Percentiles rank a stretch among this genome's conserved stretches.
These are phyloP conservation scores for Mamestra brassicae DNA, from an alignment of 2,888 invertebrate genomes.

Conservation along the genomic window DNA sequence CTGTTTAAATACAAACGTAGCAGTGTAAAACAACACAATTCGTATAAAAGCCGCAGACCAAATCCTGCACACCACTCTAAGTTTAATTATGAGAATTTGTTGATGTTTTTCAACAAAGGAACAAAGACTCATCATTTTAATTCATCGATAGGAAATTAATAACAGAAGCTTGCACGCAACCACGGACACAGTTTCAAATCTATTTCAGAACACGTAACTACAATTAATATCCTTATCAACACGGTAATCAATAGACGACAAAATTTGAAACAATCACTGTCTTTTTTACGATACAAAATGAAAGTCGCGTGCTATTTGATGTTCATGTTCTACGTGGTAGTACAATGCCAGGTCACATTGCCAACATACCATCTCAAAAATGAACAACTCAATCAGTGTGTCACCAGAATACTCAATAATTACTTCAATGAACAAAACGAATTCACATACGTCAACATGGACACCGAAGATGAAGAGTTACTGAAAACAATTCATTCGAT, in stretches of 20 bases:
- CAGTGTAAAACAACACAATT: neutral
- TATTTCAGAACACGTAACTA: neutral
- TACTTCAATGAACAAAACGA: conserved; percentile 48
- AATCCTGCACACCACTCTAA: neutral
- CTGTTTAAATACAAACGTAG: neutral
- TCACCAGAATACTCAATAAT: conserved; percentile 41
- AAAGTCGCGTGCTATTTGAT: conserved; percentile 35
- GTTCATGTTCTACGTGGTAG: conserved; percentile 27
- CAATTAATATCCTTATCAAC: conserved; percentile 29
- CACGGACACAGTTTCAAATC: too few species aligned
- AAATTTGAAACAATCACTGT: conserved; percentile 20
- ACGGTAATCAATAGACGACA: conserved; percentile 14
- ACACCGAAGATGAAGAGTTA: conserved; percentile 30
- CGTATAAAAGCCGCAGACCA: neutral
- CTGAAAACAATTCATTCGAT: conserved; percentile 44
- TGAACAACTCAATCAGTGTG: conserved; percentile 36
- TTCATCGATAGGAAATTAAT: too few species aligned
- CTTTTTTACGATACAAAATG: conserved; percentile 41
- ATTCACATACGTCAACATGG: conserved; percentile 54
- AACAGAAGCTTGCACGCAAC: too few species aligned
- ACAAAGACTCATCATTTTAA: too few species aligned
- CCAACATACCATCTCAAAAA: conserved; percentile 5
- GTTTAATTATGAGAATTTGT: too few species aligned
- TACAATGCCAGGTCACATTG: conserved; percentile 30
- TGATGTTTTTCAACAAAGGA: too few species aligned